Conservation (phyloP, 2,797 vertebrate genomes). For the Sebastes steindachneri region DNA sequence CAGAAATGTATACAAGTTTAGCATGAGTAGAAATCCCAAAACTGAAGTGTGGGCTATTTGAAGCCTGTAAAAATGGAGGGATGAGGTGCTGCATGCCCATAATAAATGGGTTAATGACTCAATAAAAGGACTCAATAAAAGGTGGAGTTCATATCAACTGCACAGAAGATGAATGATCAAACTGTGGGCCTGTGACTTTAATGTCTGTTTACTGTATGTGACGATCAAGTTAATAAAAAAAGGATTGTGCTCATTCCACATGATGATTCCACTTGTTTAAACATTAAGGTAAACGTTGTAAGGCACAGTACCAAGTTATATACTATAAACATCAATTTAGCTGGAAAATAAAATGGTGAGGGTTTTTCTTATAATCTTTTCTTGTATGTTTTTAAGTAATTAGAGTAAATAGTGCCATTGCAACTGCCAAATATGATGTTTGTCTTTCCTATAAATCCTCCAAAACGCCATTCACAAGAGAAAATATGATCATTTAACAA, state of each 20-base stretch:
- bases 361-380: not conserved
- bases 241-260: conserved; percentile 18
- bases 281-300: not conserved
- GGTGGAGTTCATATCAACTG: conserved; percentile 8
- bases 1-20: conserved; percentile 26
- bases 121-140: conserved; percentile 28
- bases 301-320: not conserved
- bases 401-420: not conserved
- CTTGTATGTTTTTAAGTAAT: not conserved
- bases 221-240: conserved; percentile 52
- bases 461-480: not conserved
- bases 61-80: conserved; percentile 16
- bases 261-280: conserved; percentile 13
- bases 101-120: conserved; percentile 32
- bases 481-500: not conserved
- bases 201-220: conserved; percentile 58
- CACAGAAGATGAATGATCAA: conserved; percentile 13
- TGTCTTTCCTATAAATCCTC: not conserved
- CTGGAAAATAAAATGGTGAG: not conserved
- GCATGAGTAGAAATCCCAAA: conserved; percentile 14
- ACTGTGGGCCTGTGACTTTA: conserved; percentile 38
- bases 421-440: not conserved
- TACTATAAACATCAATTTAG: not conserved
- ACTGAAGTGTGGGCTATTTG: not conserved
- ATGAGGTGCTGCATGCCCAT: conserved; percentile 27